Evolutionary conservation across 2,888 invertebrate genomes (phyloP), one percentile per base, ranked within the genome.

Genomic region (Xestia rhomboidea): DNA sequence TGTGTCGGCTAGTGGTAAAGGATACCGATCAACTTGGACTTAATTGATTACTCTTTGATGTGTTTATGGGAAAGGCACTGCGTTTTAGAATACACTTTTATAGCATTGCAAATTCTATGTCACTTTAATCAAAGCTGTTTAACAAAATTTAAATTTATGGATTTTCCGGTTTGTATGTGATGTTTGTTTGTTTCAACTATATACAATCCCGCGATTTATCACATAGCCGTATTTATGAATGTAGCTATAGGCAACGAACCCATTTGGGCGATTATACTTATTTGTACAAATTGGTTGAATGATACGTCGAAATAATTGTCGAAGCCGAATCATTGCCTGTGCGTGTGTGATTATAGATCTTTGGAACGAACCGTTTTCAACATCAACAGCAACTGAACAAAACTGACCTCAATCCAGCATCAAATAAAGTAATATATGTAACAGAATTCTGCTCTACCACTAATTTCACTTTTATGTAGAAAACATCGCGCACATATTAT

Each of bases 1-100:
- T 82, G 92, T 81, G 66, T 89, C 76, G 63, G 80, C 7, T 69
- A 84, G 63, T 34, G 21, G 62, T 62, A 13, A 21, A 62, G 0
- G 34, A 62, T 62, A 62, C 34, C 21, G 62, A 34, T 62, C 34
- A 62, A 62, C 30, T 34, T 60, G 30, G 4, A 60, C 21, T 34
- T 62, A 5, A 34, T 62, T 21, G 62, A 18, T 60, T 10, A 30
- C 8, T 30, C 18, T 60, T 60, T 30, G 60, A 30, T 60, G 2
- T 21, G 3, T 30, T 30, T 18, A 7, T 30, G 27, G 27, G 57
- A 57, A 57, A 57, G 27, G 15, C 7, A 57, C 57, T 6, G 34
- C 34, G 34, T 34, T 34, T 34, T 34, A 34, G 34, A 34, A 34
- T 34, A 34, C 34, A 34, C 34, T 34, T 34, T 34, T 34, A n/a